Conservation (phyloP, 2,113 vertebrate genomes). For the Phyllostomus hastatus region DNA sequence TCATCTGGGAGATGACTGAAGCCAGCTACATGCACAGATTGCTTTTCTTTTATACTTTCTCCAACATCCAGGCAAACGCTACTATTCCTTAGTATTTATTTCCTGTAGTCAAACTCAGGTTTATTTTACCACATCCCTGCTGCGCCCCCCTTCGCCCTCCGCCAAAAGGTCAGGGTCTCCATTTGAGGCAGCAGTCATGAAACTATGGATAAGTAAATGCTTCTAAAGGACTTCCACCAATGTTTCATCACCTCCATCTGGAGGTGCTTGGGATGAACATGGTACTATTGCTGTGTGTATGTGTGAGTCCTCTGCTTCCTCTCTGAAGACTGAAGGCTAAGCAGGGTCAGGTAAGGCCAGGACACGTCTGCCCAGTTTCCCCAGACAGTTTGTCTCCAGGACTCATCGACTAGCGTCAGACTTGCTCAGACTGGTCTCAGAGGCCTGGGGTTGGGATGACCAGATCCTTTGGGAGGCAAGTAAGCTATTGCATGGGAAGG, state of each 20-base stretch:
- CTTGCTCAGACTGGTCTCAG: background rate
- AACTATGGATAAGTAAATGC: background rate
- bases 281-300: background rate
- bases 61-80: background rate
- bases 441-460: background rate
- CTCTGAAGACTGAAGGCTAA: background rate
- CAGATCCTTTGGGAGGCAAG: background rate
- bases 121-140: background rate
- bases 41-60: background rate
- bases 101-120: background rate
- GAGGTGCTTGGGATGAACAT: background rate
- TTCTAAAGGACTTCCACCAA: background rate
- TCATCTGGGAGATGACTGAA: background rate
- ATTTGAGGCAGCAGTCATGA: background rate
- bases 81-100: background rate
- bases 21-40: background rate
- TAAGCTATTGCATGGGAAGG: background rate
- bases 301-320: background rate
- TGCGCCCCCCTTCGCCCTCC: no score
- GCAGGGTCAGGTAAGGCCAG: background rate
- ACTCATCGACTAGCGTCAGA: background rate
- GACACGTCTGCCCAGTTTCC: background rate
- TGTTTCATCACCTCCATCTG: background rate
- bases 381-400: background rate
- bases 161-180: background rate